A percentile compares a stretch with the other conserved stretches of the same genome.
These are phyloP conservation scores for Sebastes schlegelii DNA, from an alignment of 2,113 vertebrate species.

Conservation along the genomic window DNA sequence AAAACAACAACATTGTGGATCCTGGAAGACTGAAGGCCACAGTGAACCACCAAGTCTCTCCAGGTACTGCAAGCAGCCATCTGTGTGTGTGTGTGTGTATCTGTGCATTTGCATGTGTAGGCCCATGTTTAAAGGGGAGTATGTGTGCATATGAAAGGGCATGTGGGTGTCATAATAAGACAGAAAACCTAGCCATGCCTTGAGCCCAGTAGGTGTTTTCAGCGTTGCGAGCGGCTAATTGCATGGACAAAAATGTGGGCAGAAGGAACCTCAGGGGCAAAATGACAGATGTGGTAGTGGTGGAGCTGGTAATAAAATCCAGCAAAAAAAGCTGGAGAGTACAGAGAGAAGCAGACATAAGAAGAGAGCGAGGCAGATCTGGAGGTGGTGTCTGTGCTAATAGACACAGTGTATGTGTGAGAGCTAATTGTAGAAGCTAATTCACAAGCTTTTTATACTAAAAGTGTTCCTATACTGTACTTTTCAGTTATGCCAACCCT, in stretches of 20 bases:
- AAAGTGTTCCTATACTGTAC: conserved; percentile 41
- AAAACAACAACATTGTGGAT: conserved; percentile 62
- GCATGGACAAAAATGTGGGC: conserved; percentile 64
- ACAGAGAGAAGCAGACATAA: conserved; percentile 47
- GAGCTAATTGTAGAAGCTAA: conserved; percentile 45
- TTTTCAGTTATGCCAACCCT: conserved; percentile 55
- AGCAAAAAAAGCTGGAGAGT: conserved; percentile 38
- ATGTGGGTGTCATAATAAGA: conserved; percentile 55
- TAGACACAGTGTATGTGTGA: conserved; percentile 29
- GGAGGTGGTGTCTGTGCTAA: conserved; percentile 42
- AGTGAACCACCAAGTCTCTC: conserved; percentile 46
- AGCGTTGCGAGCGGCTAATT: conserved; percentile 68
- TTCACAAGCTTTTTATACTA: conserved; percentile 38
- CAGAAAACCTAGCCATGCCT: conserved; percentile 52
- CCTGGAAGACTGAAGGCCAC: conserved; percentile 30
- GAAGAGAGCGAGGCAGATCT: conserved; percentile 35
- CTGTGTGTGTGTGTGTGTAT: conserved; percentile 26
- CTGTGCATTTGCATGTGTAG: conserved; percentile 34
- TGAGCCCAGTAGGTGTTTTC: conserved; percentile 68
- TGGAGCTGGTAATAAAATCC: conserved; percentile 63
- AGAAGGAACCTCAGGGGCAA: conserved; percentile 62
- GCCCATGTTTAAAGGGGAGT: conserved; percentile 14
- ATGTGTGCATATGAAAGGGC: conserved; percentile 42
- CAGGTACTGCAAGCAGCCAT: conserved; percentile 33
- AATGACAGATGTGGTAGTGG: conserved; percentile 70